Evolutionary conservation across 2,113 vertebrate species (phyloP), one percentile per base, ranked within the genome.

Genomic region (Hydrolagus affinis): DNA sequence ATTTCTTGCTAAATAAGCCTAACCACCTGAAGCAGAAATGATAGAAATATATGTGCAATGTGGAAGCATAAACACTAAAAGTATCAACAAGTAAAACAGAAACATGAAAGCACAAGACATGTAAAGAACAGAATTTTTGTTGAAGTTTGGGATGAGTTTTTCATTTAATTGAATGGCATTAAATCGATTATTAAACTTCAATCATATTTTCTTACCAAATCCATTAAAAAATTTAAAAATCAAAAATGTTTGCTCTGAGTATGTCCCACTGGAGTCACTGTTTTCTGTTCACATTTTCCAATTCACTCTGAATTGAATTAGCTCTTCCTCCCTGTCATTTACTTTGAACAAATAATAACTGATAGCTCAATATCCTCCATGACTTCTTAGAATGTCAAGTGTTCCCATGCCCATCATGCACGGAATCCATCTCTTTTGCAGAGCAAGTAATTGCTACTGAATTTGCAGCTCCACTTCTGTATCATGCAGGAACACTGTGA

Each of bases 281-380:
- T 11, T 25, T 68, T 17, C 25, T 19, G 12, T 62, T 17, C 66
- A 68, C 15, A 21, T 83, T 83, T 83, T 83, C 62, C 78, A 83
- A 83, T 83, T 83, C 78, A 8, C 62, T 83, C 60, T 25, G 23
- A 62, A 60, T 80, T 60, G 56, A 80, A 64, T 30, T 62, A 83
- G 78, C 23, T 28, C 11, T 83, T 28, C 62, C 28, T 21, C 62
- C 9, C 25, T 66, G 78, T 10, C 62, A 83, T 83, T 83, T 83
- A 59, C 78, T 83, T 83, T 68, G 78, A 83, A 83, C 78, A 83
- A 83, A 83, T 66, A 83, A 83, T 66, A 83, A 66, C 60, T 68
- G 78, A 83, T 83, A 68, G 12, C 78, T 83, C 78, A 83, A 83
- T 83, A 83, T 83, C 62, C 78, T 83, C 60, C 78, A 66, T 32